Conservation (phyloP, 2,113 vertebrate species). For the Gymnorhina tibicen region DNA sequence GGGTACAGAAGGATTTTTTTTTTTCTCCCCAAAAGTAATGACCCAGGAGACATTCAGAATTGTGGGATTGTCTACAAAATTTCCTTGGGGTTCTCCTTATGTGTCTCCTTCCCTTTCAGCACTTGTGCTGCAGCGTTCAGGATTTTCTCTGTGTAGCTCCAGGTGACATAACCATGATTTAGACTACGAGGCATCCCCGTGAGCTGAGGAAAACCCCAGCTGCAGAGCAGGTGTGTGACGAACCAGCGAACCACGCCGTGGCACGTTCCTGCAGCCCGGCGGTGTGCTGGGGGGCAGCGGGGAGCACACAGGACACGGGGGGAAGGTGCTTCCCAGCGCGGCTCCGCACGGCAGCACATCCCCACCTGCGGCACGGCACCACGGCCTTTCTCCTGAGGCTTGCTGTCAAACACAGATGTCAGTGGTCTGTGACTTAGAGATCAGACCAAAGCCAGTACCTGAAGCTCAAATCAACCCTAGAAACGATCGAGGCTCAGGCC, state of each 20-base stretch:
- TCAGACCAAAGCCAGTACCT: background rate
- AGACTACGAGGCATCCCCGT: background rate
- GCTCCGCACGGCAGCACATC: too few species aligned
- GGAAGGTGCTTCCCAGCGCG: background rate
- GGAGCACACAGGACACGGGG: background rate
- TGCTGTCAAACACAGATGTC: background rate
- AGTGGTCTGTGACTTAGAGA: background rate
- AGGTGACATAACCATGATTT: background rate
- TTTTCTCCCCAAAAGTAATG: background rate
- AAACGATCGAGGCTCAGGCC: rapidly evolving
- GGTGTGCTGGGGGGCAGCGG: background rate
- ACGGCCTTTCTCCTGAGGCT: rapidly evolving
- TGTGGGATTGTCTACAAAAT: background rate
- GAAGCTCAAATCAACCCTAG: background rate
- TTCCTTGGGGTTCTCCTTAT: background rate
- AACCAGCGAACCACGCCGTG: rapidly evolving
- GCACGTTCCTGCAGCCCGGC: background rate
- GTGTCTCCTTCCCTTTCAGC: background rate
- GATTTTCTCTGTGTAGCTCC: background rate
- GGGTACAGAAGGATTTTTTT: background rate
- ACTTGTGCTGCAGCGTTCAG: background rate
- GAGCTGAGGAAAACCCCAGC: background rate
- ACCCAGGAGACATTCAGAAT: background rate
- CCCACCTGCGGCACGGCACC: background rate
- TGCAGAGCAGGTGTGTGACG: background rate